Base-by-base conservation (phyloP, 2,888 invertebrate genomes). In the Zaprionus bogoriensis region DNA sequence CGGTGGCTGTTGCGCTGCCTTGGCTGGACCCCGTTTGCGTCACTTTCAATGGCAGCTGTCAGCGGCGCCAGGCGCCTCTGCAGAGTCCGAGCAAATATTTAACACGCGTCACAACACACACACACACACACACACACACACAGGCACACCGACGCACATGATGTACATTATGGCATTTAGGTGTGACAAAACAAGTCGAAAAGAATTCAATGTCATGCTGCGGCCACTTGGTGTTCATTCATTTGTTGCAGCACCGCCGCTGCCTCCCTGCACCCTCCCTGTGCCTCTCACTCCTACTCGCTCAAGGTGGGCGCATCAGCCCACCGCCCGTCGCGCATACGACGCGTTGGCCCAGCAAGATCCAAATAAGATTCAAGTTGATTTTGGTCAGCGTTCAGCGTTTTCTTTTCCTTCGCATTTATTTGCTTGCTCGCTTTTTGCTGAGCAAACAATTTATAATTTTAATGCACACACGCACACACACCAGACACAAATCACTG, bases 401-500 rank as follows among this genome's bases (percentile, higher is more conserved):
- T 42, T 46, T 55, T 27, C 28, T 53, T 46, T 58, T 36, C 17
- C 39, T 58, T 60, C 53, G 46, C 64, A 69, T 78, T 65, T 79
- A 84, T 84, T 83, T 84, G 75, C 81, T 84, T 81, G 51, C n/a
- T 48, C 65, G 71, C 64, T 81, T 84, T 79, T 69, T 67, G 74
- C 70, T 84, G 65, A 68, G 79, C 75, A 85, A 85, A 79, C 82
- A 85, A 82, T 85, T 77, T 78, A 84, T 77, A 85, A 85, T 84
- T 78, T 80, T 73, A 80, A 81, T 84, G 67, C 77, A 80, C 64
- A 83, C 73, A 81, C 77, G 53, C 77, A 73, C 72, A 63, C 50
- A 59, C n/a, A n/a, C n/a, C n/a, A n/a, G n/a, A n/a, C n/a, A n/a
- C n/a, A n/a, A n/a, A n/a, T n/a, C n/a, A 14, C 23, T 60, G 38